phyloP scores from a whole-genome alignment of 2,888 invertebrate species.

The Ectropis crepuscularia region DNA sequence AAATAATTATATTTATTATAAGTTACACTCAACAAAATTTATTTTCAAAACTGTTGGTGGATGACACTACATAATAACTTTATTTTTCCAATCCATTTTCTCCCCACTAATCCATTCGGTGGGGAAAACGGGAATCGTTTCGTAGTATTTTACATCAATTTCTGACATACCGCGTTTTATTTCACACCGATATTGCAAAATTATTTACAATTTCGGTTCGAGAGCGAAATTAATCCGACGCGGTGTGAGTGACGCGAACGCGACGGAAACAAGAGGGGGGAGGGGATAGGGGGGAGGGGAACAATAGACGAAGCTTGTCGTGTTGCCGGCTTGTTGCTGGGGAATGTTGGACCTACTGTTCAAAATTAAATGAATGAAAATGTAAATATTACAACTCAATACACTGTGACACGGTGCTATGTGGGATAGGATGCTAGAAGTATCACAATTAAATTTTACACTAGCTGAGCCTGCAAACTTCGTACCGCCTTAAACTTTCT shows the following conservation, averaged over 20 bases:
- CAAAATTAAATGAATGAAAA: too few relatives aligned
- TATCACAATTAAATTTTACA: too few relatives aligned
- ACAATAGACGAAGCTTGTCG: neutral
- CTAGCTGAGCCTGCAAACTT: too few relatives aligned
- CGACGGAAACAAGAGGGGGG: constrained; percentile 4
- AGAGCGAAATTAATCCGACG: constrained; percentile 11
- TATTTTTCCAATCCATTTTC: neutral
- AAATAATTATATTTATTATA: too few relatives aligned
- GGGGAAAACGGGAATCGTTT: neutral
- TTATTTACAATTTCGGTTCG: constrained; percentile 5
- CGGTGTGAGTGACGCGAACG: neutral
- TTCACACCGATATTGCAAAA: constrained; percentile 16
- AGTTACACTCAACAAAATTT: too few relatives aligned
- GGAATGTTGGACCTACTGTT: neutral
- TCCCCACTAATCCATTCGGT: neutral
- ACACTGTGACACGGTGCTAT: too few relatives aligned
- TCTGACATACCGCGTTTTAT: constrained; percentile 11
- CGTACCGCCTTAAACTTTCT: too few relatives aligned
- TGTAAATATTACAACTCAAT: too few relatives aligned
- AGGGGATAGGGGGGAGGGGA: neutral
- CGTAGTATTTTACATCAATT: neutral
- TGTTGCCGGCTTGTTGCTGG: neutral
- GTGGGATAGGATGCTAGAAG: too few relatives aligned
- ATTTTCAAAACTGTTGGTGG: too few relatives aligned
- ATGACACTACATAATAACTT: too few relatives aligned